These are phyloP conservation scores for Drosophila seclusa DNA, from an alignment of 2,888 invertebrate genomes.

Conservation along the genomic window DNA sequence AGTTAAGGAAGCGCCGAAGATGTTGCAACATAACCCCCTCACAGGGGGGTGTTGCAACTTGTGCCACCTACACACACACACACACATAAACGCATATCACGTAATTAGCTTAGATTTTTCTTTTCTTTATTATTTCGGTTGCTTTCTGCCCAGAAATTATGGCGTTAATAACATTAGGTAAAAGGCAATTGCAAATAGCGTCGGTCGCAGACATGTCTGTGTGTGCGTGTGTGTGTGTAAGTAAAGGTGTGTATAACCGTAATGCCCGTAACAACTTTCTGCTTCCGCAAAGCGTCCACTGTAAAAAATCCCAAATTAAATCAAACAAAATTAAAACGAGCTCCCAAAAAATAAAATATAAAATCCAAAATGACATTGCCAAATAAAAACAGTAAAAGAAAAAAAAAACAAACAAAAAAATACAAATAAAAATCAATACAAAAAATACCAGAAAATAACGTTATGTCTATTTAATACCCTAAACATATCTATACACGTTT, in stretches of 20 bases:
- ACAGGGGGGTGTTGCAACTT: neutral
- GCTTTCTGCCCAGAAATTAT: conserved; percentile 47
- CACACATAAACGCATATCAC: conserved; percentile 37
- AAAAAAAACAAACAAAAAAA: conserved; percentile 1
- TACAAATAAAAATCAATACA: neutral
- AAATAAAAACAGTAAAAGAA: conserved; percentile 25
- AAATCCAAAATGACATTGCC: conserved; percentile 67
- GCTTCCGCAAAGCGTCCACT: conserved; percentile 66
- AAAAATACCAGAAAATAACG: neutral
- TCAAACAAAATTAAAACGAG: conserved; percentile 54
- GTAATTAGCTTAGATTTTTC: conserved; percentile 78
- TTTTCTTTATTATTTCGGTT: neutral
- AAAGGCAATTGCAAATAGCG: conserved; percentile 64
- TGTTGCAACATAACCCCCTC: conserved; percentile 26
- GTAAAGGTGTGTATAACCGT: conserved; percentile 3
- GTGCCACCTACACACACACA: neutral
- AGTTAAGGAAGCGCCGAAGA: conserved; percentile 48
- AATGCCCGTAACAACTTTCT: conserved; percentile 44
- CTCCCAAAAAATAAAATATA: conserved; percentile 22
- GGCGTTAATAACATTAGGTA: conserved; percentile 74
- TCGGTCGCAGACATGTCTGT: conserved; percentile 23
- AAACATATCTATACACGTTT: neutral
- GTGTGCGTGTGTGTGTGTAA: neutral
- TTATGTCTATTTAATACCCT: neutral
- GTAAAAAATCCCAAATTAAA: conserved; percentile 53